Evolutionary conservation across 1,140 invertebrate species (phyloP).

Genomic region (Apolygus lucorum): DNA sequence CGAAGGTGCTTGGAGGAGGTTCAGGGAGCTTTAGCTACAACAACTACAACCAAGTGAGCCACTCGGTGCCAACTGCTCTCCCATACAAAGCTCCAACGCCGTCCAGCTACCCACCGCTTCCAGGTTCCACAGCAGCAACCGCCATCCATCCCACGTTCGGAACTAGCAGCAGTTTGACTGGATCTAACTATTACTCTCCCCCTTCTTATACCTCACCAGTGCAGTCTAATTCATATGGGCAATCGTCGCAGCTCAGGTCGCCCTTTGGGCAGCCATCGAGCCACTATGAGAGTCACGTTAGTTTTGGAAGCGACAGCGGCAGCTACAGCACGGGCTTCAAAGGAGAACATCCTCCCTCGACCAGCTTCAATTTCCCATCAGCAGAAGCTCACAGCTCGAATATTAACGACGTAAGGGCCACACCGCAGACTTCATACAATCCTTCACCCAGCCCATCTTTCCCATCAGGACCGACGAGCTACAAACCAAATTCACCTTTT

Average conservation of each 20-base stretch:
- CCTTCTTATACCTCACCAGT: background rate
- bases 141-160: background rate
- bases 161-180: no score
- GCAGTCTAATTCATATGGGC: background rate
- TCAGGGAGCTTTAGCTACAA: background rate
- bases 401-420: background rate
- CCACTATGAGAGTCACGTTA: background rate
- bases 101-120: background rate
- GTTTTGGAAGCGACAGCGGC: background rate
- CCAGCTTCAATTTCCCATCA: background rate
- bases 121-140: background rate
- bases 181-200: background rate
- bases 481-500: background rate
- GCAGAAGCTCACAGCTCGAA: background rate
- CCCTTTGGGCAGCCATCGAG: background rate
- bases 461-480: background rate
- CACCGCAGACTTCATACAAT: no score
- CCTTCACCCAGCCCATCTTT: no score
- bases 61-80: background rate
- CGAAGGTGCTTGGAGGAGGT: background rate
- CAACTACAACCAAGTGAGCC: background rate
- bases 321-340: constrained; percentile 13
- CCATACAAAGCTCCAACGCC: constrained; percentile 1
- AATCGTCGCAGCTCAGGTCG: background rate
- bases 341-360: background rate